Evolutionary conservation across 2,113 vertebrate genomes (phyloP).

Genomic region (Stegastes partitus): DNA sequence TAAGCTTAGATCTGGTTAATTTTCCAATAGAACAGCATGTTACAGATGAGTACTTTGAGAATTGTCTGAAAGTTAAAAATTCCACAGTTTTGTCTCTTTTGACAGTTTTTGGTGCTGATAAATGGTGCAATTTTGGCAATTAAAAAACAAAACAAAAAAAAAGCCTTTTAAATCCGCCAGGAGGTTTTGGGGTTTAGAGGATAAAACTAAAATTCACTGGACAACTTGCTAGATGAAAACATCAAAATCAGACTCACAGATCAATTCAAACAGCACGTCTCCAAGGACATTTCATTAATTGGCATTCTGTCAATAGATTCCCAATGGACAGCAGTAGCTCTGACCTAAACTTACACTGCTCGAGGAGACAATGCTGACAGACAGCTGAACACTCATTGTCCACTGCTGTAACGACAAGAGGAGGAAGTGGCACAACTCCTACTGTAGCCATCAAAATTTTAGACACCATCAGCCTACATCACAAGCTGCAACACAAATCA

Average conservation of each 20-base stretch:
- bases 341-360: slow-evolving; percentile 27
- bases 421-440: background rate
- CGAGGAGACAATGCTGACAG: slow-evolving; percentile 21
- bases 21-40: too few relatives aligned
- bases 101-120: too few relatives aligned
- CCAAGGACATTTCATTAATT: slow-evolving; percentile 24
- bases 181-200: too few relatives aligned
- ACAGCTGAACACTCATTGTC: slow-evolving; percentile 22
- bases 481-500: slow-evolving; percentile 12
- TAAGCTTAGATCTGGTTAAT: too few relatives aligned
- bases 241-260: slow-evolving; percentile 6
- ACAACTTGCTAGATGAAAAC: background rate
- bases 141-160: too few relatives aligned
- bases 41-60: too few relatives aligned
- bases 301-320: slow-evolving; percentile 10
- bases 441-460: slow-evolving; percentile 4
- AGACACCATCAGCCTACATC: background rate
- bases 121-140: too few relatives aligned
- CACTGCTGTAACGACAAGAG: slow-evolving; percentile 12
- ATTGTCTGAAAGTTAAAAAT: too few relatives aligned
- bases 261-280: background rate
- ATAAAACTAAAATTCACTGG: background rate
- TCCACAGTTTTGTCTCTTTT: too few relatives aligned
- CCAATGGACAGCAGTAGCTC: slow-evolving; percentile 11
- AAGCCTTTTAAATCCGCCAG: too few relatives aligned